These are phyloP conservation scores for Odontophorus gujanensis DNA, from an alignment of 2,113 vertebrate species.

Conservation along the genomic window DNA sequence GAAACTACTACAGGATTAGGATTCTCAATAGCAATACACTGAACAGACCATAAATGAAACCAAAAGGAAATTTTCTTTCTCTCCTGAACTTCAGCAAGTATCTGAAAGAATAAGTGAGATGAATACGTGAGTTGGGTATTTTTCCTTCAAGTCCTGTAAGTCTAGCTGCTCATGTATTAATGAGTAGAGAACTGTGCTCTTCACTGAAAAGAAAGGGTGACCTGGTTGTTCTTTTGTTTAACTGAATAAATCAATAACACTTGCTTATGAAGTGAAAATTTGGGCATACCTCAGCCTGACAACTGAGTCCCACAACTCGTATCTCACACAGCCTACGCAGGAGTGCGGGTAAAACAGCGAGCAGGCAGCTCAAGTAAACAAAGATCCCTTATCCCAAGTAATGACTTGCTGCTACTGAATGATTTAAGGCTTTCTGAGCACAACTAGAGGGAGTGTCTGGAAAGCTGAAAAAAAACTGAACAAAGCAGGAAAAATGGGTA, in stretches of 20 bases:
- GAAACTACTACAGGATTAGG: background rate
- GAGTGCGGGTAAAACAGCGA: background rate
- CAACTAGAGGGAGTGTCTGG: background rate
- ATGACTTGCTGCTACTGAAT: background rate
- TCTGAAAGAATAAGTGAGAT: background rate
- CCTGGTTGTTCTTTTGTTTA: background rate
- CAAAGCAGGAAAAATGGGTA: background rate
- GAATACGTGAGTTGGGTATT: background rate
- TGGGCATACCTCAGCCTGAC: background rate
- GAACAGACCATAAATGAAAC: background rate
- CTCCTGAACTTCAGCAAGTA: background rate
- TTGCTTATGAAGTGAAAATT: background rate
- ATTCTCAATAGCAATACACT: background rate
- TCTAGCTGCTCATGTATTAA: background rate
- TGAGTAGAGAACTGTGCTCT: background rate
- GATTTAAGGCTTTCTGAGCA: background rate
- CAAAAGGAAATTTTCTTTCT: background rate
- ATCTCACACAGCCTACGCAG: background rate
- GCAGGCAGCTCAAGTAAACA: background rate
- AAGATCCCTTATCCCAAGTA: background rate
- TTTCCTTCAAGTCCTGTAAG: background rate
- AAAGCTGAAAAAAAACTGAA: background rate
- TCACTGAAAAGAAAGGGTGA: background rate
- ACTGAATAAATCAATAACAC: background rate
- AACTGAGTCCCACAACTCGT: accelerated